phyloP scores from a whole-genome alignment of 92 coral and sea anemone species.

The Epizoanthus scotinus region DNA sequence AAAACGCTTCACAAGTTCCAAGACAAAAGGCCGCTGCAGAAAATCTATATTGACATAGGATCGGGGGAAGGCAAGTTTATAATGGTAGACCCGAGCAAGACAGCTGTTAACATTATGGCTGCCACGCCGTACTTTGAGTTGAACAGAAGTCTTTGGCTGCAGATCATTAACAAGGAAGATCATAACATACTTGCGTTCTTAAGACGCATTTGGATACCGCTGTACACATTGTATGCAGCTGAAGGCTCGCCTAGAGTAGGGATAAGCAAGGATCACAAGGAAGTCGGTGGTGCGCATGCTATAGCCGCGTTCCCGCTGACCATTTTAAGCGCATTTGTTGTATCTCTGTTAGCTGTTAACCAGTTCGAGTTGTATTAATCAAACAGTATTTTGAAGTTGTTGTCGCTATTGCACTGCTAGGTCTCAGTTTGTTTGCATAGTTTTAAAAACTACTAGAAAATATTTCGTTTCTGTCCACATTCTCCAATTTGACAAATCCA shows the following conservation, averaged over 20 bases:
- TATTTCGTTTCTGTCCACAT: too few relatives aligned
- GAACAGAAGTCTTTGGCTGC: conserved; percentile 51
- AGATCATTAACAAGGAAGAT: conserved; percentile 34
- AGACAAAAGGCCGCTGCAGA: conserved; percentile 42
- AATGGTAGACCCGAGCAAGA: conserved; percentile 48
- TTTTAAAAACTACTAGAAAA: too few relatives aligned
- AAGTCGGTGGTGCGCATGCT: neutral
- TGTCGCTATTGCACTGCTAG: too few relatives aligned
- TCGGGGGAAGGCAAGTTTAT: conserved; percentile 26
- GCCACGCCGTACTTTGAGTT: conserved; percentile 52
- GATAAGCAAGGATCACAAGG: neutral
- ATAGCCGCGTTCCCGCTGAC: neutral
- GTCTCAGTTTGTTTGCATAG: too few relatives aligned
- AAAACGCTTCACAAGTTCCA: conserved; percentile 40
- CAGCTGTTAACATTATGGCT: conserved; percentile 39
- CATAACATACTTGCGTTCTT: conserved; percentile 7
- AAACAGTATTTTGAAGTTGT: neutral
- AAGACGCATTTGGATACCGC: conserved; percentile 45
- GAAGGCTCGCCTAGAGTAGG: conserved; percentile 42
- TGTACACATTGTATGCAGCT: conserved; percentile 49
- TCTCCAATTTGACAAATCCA: too few relatives aligned
- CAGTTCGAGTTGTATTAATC: neutral
- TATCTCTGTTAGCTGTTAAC: neutral
- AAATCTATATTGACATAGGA: conserved; percentile 54
- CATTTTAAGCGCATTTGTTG: neutral